Evolutionary conservation across 2,888 invertebrate species (phyloP).

Genomic region (Morpho achilles): DNA sequence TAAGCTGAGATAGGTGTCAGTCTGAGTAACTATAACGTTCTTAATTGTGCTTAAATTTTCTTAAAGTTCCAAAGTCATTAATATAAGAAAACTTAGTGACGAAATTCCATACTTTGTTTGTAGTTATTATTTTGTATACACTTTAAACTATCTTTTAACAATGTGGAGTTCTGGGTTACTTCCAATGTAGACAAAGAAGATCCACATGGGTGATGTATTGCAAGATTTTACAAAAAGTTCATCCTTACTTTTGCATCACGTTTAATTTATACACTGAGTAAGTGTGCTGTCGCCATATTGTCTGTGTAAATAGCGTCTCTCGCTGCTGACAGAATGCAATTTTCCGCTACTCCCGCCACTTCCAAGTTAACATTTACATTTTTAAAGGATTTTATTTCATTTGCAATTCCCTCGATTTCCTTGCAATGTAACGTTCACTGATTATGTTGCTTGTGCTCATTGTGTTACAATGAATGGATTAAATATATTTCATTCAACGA

Average conservation of each 20-base stretch:
- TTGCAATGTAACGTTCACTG: slow-evolving; percentile 30
- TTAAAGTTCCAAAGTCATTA: not conserved
- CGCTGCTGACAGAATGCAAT: slow-evolving; percentile 27
- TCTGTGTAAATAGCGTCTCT: slow-evolving; percentile 14
- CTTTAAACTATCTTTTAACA: too few species aligned
- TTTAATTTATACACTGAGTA: slow-evolving; percentile 12
- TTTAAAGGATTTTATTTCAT: slow-evolving; percentile 26
- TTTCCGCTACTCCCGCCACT: slow-evolving; percentile 19
- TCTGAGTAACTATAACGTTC: not conserved
- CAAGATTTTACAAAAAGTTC: not conserved
- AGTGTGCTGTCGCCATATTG: slow-evolving; percentile 17
- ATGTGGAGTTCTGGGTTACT: too few species aligned
- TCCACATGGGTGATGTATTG: too few species aligned
- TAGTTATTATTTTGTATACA: too few species aligned
- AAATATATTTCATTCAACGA: not conserved
- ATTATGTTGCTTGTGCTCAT: slow-evolving; percentile 30
- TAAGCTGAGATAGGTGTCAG: too few species aligned
- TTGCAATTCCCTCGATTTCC: slow-evolving; percentile 32
- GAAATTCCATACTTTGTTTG: too few species aligned
- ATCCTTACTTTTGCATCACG: slow-evolving; percentile 5
- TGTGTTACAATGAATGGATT: slow-evolving; percentile 1
- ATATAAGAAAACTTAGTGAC: too few species aligned
- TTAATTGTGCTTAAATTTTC: not conserved
- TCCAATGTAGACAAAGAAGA: too few species aligned
- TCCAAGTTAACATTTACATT: slow-evolving; percentile 15